Conservation (phyloP, 2,888 invertebrate genomes). For the Antitype chi region DNA sequence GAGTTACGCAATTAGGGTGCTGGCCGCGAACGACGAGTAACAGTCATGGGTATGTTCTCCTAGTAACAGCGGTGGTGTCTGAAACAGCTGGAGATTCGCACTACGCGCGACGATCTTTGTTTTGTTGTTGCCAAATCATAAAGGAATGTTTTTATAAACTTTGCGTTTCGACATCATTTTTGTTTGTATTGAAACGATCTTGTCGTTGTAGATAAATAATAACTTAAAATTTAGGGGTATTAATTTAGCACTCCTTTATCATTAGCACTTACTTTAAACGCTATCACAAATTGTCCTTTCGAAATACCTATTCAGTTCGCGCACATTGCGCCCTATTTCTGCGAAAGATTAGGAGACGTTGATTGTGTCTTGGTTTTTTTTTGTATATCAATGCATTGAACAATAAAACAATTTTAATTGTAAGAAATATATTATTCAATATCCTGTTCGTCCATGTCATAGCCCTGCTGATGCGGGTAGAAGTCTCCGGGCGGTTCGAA, state of each 20-base stretch:
- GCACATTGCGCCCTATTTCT: too few species aligned
- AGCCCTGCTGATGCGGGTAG: constrained; percentile 82
- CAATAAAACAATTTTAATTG: constrained; percentile 31
- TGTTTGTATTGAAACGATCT: constrained; percentile 24
- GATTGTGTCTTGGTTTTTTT: too few species aligned
- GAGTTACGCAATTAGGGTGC: too few species aligned
- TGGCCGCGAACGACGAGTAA: constrained; percentile 86
- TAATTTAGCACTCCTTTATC: not conserved
- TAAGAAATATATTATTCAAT: constrained; percentile 65
- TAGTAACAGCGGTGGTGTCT: constrained; percentile 82
- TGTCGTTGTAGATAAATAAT: not conserved
- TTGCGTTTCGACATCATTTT: constrained; percentile 10
- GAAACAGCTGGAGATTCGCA: constrained; percentile 85
- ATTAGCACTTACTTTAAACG: not conserved
- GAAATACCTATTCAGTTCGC: not conserved
- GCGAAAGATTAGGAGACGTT: too few species aligned
- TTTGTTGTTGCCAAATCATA: constrained; percentile 28
- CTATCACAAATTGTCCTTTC: not conserved
- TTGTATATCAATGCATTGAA: not conserved
- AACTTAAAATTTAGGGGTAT: not conserved
- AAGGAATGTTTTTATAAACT: constrained; percentile 13
- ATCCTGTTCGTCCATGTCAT: constrained; percentile 76
- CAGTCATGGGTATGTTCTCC: constrained; percentile 88
- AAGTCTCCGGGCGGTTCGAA: constrained; percentile 73
- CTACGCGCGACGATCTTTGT: constrained; percentile 50